Evolutionary conservation across 2,888 invertebrate species (phyloP), one percentile per base, ranked within the genome.

Genomic region (Steromphala cineraria): DNA sequence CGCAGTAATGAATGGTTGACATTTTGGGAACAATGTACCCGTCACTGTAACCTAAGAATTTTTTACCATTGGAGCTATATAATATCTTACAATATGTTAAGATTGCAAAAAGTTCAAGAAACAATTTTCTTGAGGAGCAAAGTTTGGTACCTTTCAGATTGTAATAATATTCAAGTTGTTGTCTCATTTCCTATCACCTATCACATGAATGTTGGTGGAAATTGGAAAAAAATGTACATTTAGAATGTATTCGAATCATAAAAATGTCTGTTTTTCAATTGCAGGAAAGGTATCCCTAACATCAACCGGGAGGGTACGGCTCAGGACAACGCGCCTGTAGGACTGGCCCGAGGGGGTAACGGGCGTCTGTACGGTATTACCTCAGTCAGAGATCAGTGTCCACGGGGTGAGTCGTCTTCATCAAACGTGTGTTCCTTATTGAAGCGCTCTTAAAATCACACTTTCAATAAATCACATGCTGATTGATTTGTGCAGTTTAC

Each of bases 301-400:
- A 95, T 93, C 5, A 88, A 91, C 80, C 83, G 88, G 46, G 89
- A 89, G 82, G 96, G 89, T 89, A 95, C 91, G 19, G 55, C 53
- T 8, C 84, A 87, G 36, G 90, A 93, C 87, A 94, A 91, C 88
- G 71, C 91, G 93, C 94, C 96, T 17, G 93, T 97, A 75, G 94
- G 95, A 82, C 95, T 97, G 53, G 97, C 97, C 0, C 95, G 97
- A 71, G 96, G 97, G 19, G 97, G 97, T n/a, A 96, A 96, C 85
- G 97, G 97, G 4, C 96, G 97, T 91, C 94, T 98, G 83, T 99
- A 97, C 92, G 98, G 98, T 67, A 96, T 99, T 83, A 96, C 96
- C 0, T 96, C 96, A 2, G 97, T 98, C 3, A 96, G 96, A 2
- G 96, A 96, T 82, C 94, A 95, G 46, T 99, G 98, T 91, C 97